Conservation (phyloP, 2,888 invertebrate genomes). For the Drosophila stalkeri region DNA sequence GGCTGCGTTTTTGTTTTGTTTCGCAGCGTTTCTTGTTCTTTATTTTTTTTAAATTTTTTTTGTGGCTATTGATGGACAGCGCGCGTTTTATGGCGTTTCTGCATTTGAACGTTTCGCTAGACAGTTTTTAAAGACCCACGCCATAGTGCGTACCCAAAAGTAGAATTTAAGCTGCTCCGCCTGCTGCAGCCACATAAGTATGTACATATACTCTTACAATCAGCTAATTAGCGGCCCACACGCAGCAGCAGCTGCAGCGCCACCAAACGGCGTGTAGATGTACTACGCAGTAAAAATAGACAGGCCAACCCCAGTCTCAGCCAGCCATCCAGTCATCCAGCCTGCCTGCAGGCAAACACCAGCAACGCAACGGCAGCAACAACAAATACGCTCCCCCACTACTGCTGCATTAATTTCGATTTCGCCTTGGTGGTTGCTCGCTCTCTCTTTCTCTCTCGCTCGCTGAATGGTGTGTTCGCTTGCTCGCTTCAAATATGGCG, state of each 20-base stretch:
- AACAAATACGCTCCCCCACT: constrained; percentile 42
- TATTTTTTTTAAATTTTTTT: constrained; percentile 6
- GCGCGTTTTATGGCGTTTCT: constrained; percentile 38
- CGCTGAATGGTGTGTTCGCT: constrained; percentile 28
- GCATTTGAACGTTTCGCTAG: constrained; percentile 61
- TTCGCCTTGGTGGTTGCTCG: constrained; percentile 54
- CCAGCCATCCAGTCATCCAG: constrained; percentile 47
- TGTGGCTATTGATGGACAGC: constrained; percentile 64
- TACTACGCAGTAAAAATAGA: constrained; percentile 53
- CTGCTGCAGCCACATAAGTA: constrained; percentile 6
- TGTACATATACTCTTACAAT: background rate
- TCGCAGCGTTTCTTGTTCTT: constrained; percentile 3
- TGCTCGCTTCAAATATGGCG: constrained; percentile 78
- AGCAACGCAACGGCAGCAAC: constrained; percentile 25
- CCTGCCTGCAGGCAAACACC: constrained; percentile 45
- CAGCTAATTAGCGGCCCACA: constrained; percentile 57
- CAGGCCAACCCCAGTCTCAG: constrained; percentile 44
- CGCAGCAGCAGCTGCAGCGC: constrained; percentile 40
- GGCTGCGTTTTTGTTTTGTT: constrained; percentile 51
- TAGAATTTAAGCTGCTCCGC: constrained; percentile 22
- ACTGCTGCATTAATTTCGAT: constrained; percentile 60
- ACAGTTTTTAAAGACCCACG: constrained; percentile 56
- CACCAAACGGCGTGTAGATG: constrained; percentile 61
- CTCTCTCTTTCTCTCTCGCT: constrained; percentile 24
- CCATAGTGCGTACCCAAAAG: constrained; percentile 25